These are phyloP conservation scores for Linepithema humile DNA, from an alignment of 1,140 invertebrate species.

Conservation along the genomic window DNA sequence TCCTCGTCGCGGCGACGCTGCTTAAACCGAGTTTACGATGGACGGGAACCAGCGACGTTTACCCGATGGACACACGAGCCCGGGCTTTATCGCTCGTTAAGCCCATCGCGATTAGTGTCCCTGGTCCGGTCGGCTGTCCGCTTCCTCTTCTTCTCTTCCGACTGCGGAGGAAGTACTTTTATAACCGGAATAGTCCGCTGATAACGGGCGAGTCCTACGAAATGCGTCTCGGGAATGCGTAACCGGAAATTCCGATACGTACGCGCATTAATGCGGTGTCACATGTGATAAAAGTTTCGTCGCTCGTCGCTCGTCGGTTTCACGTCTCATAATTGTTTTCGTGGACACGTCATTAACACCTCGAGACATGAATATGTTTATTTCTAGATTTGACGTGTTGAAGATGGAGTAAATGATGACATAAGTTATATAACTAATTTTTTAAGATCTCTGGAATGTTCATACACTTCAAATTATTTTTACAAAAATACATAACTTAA, in stretches of 20 bases:
- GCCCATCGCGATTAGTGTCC: constrained; percentile 48
- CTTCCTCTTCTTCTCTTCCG: background rate
- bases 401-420: background rate
- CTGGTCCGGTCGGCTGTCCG: background rate
- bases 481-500: background rate
- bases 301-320: background rate
- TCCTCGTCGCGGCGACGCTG: constrained; percentile 28
- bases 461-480: background rate
- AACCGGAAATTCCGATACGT: constrained; percentile 38
- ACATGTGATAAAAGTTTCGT: constrained; percentile 23
- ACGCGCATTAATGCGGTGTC: constrained; percentile 31
- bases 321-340: background rate
- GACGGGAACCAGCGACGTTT: constrained; percentile 32
- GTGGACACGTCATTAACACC: background rate
- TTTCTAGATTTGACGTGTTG: background rate
- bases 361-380: background rate
- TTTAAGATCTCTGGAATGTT: background rate
- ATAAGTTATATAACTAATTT: background rate
- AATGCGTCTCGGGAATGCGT: constrained; percentile 20
- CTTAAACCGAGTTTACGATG: constrained; percentile 52
- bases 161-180: constrained; percentile 14
- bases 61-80: constrained; percentile 48
- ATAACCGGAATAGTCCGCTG: background rate
- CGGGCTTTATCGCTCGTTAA: constrained; percentile 52
- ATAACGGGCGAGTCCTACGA: constrained; percentile 36